Evolutionary conservation across 1,140 invertebrate genomes (phyloP).

Genomic region (Hormaphis cornu): DNA sequence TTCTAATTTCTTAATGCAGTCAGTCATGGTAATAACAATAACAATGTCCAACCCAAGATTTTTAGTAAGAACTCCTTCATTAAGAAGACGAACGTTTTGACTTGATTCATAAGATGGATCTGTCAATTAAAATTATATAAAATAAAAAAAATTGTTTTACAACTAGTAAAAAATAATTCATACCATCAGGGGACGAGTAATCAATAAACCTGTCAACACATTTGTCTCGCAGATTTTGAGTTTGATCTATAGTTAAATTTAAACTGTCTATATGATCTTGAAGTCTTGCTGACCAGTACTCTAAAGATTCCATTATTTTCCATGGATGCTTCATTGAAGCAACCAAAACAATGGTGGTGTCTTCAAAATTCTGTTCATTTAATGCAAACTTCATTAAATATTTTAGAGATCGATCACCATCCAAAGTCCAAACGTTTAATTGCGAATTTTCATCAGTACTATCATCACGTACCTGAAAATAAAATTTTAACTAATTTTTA

Average conservation of each 20-base stretch:
- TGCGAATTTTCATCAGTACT: constrained; percentile 74
- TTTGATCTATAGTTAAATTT: constrained; percentile 42
- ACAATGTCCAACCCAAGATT: constrained; percentile 95
- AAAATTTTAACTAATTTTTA: too few relatives aligned
- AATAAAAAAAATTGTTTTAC: neutral
- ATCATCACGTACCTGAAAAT: constrained; percentile 7
- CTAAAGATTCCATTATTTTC: constrained; percentile 85
- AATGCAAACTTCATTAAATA: constrained; percentile 91
- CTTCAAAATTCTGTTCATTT: constrained; percentile 76
- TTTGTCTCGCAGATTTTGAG: constrained; percentile 17
- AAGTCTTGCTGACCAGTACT: constrained; percentile 62
- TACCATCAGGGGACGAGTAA: neutral
- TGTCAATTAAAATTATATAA: neutral
- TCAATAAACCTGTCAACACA: constrained; percentile 21
- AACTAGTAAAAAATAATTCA: neutral
- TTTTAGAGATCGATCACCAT: constrained; percentile 86
- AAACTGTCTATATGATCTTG: constrained; percentile 88
- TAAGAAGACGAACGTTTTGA: constrained; percentile 45
- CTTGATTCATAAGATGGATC: constrained; percentile 5
- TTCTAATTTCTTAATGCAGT: constrained; percentile 93
- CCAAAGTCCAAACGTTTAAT: constrained; percentile 90
- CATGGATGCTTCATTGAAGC: constrained; percentile 96
- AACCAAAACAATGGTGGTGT: constrained; percentile 86
- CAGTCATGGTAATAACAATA: constrained; percentile 97
- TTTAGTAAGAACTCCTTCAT: constrained; percentile 77